Conservation (phyloP, 2,888 invertebrate species). For the Plagodis pulveraria region DNA sequence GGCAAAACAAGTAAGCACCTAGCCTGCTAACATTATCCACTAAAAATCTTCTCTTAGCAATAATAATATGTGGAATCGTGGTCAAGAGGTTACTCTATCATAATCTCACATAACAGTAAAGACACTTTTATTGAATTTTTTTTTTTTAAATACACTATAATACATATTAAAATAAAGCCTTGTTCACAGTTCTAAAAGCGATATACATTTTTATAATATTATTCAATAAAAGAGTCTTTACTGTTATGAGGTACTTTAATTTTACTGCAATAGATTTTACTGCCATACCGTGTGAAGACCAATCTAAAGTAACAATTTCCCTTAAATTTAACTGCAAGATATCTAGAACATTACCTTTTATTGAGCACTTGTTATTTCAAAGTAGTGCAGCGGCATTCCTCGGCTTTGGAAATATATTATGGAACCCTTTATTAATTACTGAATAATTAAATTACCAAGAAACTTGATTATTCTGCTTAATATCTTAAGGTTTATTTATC, state of each 20-base stretch:
- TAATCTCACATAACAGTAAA: too few species aligned
- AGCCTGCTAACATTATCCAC: neutral
- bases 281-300: constrained; percentile 1
- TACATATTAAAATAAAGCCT: too few species aligned
- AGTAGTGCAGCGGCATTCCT: constrained; percentile 36
- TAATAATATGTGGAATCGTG: too few species aligned
- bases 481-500: constrained; percentile 10
- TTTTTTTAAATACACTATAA: too few species aligned
- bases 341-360: constrained; percentile 18
- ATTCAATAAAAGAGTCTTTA: too few species aligned
- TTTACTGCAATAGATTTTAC: neutral
- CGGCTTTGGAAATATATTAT: constrained; percentile 1
- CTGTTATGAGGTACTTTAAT: neutral
- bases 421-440: constrained; percentile 21
- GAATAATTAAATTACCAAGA: constrained; percentile 24
- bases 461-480: constrained; percentile 1
- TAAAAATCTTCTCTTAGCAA: neutral
- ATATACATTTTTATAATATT: too few species aligned
- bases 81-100: too few species aligned
- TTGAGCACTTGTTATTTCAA: constrained; percentile 18
- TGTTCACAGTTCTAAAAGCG: too few species aligned
- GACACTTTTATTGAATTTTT: too few species aligned
- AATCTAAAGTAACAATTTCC: neutral
- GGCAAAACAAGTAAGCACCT: too few species aligned
- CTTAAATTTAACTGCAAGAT: neutral